Evolutionary conservation across 2,797 vertebrate species (phyloP).

Genomic region (Enteromius anoplus): DNA sequence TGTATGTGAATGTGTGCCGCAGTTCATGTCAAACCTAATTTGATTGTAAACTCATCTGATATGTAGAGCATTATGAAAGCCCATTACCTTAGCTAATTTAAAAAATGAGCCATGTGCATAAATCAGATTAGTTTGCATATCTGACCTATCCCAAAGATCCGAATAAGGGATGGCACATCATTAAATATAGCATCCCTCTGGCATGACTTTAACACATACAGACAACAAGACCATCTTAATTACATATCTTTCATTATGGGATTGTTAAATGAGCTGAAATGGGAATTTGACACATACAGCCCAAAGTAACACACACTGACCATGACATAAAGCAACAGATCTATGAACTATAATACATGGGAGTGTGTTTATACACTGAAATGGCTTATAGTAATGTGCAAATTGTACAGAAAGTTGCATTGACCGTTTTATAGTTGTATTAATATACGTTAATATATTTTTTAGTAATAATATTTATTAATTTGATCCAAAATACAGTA

Average conservation of each 20-base stretch:
- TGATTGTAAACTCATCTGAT: slow-evolving; percentile 34
- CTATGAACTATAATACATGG: not conserved
- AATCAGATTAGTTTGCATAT: slow-evolving; percentile 32
- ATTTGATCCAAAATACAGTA: not conserved
- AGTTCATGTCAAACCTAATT: slow-evolving; percentile 26
- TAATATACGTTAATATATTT: not conserved
- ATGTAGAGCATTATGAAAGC: slow-evolving; percentile 37
- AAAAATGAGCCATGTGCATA: slow-evolving; percentile 40
- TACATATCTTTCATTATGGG: slow-evolving; percentile 10
- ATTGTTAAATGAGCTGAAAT: slow-evolving; percentile 18
- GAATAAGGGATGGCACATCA: slow-evolving; percentile 20
- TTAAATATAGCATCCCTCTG: slow-evolving; percentile 22
- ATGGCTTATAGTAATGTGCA: not conserved
- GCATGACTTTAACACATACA: slow-evolving; percentile 23
- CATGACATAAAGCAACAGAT: not conserved
- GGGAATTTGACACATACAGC: not conserved
- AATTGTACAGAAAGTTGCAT: not conserved
- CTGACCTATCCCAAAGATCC: slow-evolving; percentile 28
- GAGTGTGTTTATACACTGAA: not conserved
- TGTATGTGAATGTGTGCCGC: not conserved
- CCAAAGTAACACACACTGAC: not conserved
- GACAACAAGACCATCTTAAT: slow-evolving; percentile 31
- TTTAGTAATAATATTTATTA: too few species aligned
- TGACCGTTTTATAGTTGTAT: not conserved
- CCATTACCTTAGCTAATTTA: slow-evolving; percentile 41